Evolutionary conservation across 2,888 invertebrate genomes (phyloP), one percentile per base, ranked within the genome.

Genomic region (Cataglyphis altisquamis): DNA sequence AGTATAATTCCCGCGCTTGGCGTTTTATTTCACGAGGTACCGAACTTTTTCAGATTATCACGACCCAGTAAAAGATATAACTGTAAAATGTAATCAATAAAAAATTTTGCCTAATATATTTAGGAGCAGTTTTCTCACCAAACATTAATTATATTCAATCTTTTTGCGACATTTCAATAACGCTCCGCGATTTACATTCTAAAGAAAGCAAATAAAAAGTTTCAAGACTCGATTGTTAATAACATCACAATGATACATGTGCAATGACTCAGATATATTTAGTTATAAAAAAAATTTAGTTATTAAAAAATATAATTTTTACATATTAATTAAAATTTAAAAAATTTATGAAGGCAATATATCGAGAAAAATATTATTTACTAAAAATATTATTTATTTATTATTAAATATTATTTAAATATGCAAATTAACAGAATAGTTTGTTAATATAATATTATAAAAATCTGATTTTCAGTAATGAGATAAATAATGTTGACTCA

Each of bases 21-120:
- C 72, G 72, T 72, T 81, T 74, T 73, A 41, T 73, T 81, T 73
- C 63, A 73, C 64, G 41, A 74, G 81, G 64, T 66, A 77, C 52
- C 55, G 15, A 74, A 81, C 74, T 81, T 81, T 81, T 81, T 74
- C 73, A 73, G 9, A 63, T 81, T 81, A 41, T 73, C 73, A 72
- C 52, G 64, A 73, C 15, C 32, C 72, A 74, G 32, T 74, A 81
- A 81, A 52, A 18, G 63, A 72, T 73, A 73, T 81, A 81, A 81
- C 15, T 81, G 81, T 73, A 64, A 81, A 81, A 21, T 81, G 64
- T 81, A 73, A 81, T 45, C 81, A 73, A 73, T 81, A 81, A 81
- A 78, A 60, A 78, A 81, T 73, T 81, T 81, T 81, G 81, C 81
- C 81, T 81, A 81, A 72, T 64, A 73, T 32, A 15, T 48, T 6